Base-by-base conservation (phyloP, 2,888 invertebrate species). In the Muschampia plurimacula region DNA sequence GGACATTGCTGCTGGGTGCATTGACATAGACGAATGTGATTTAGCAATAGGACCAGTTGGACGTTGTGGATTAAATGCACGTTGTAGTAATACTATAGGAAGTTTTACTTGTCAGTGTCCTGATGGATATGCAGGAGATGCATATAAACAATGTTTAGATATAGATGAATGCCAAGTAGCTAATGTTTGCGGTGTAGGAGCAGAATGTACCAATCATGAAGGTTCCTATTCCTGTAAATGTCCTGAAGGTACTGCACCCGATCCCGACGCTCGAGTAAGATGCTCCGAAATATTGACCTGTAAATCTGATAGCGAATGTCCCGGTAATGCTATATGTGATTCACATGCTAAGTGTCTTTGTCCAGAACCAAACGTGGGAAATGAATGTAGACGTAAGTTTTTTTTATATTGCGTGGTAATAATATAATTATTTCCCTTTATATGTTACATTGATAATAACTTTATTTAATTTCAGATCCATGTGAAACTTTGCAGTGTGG, bases 21-120 rank as follows among this genome's bases (percentile, higher is more conserved):
- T 98, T 74, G 99, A 99, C 90, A 96, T 99, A 77, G 96, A 99
- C 86, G 99, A 99, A 92, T 99, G 99, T 85, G 97, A 98, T 83
- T 89, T 95, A 68, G 90, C 96, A 32, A 96, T 97, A 77, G 97
- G 97, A 41, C 96, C 97, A 0, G 97, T 96, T 65, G 98, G 98
- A 67, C 95, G 97, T 78, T 98, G 98, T 87, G 98, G 98, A n/a
- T 93, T 95, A 76, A 97, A 98, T 82, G 97, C 98, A 8, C 91
- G 96, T 10, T 98, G 98, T 83, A 96, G 96, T 13, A 98, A 98
- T 83, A 95, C 96, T 6, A 96, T 96, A 4, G 98, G 98, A 69
- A 96, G 97, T 77, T 98, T 96, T 82, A 95, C 95, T 55, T 98
- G 98, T 81, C 95, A 96, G 73, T 98, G 98, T 83, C 97, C 97